Evolutionary conservation across 2,888 invertebrate species (phyloP).

Genomic region (Caenorhabditis sp.): DNA sequence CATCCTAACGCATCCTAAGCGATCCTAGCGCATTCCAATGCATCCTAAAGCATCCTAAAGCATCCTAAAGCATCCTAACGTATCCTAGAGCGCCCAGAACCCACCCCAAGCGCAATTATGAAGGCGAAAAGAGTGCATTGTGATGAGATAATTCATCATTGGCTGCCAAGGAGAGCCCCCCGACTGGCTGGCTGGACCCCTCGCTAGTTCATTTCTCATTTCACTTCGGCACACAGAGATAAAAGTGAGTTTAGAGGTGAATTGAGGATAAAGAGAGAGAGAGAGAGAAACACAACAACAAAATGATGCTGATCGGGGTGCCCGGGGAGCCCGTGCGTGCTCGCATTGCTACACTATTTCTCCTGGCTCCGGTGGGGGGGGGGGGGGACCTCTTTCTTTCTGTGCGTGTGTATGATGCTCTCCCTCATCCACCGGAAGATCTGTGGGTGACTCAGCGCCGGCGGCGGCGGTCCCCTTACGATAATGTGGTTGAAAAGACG

Average conservation of each 20-base stretch:
- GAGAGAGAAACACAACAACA: slow-evolving; percentile 28
- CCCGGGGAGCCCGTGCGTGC: too few relatives aligned
- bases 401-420: slow-evolving; percentile 4
- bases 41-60: too few relatives aligned
- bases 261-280: slow-evolving; percentile 35
- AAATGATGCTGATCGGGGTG: too few relatives aligned
- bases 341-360: slow-evolving; percentile 31
- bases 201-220: not conserved
- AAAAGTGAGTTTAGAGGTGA: slow-evolving; percentile 20
- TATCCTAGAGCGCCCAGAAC: too few relatives aligned
- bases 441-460: slow-evolving; percentile 8
- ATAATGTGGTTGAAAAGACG: slow-evolving; percentile 1
- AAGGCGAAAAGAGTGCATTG: too few relatives aligned
- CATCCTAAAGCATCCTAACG: too few relatives aligned
- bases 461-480: slow-evolving; percentile 11
- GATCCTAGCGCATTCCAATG: too few relatives aligned
- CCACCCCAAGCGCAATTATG: too few relatives aligned
- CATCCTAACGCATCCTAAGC: too few relatives aligned
- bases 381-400: slow-evolving; percentile 25
- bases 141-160: too few relatives aligned
- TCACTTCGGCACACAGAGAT: slow-evolving; percentile 21
- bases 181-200: too few relatives aligned
- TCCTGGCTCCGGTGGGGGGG: not conserved
- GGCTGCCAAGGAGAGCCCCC: too few relatives aligned
- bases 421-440: not conserved